Evolutionary conservation across 2,797 vertebrate species (phyloP), one percentile per base, ranked within the genome.

Genomic region (Holocentrus rufus): DNA sequence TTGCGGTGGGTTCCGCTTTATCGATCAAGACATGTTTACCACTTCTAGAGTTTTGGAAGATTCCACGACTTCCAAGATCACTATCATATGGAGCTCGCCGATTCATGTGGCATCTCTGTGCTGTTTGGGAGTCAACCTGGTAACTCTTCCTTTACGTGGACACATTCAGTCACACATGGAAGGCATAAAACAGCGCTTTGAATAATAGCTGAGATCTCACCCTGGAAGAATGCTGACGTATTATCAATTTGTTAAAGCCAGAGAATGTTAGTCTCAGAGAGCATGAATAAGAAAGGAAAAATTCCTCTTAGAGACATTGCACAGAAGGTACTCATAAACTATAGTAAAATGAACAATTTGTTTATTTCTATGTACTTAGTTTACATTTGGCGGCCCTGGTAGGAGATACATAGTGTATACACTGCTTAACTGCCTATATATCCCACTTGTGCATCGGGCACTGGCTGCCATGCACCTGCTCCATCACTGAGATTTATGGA

Each of bases 1-100:
- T 70, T 69, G 63, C 13, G 25, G 46, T 23, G 55, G 39, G 53
- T 73, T 85, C 18, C 42, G 22, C 67, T 85, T 80, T 7, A 90
- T 89, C 18, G 31, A n/a, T 36, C 50, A 27, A 76, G 85, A 83
- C 85, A 86, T 78, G 76, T 89, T 91, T 83, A 88, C 79, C 76
- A 73, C 69, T 72, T 80, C 72, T 72, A 72, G 50, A 20, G 57
- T 72, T 89, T 70, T 74, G 60, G 81, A 88, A 91, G 77, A 80
- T 83, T 65, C 62, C 55, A 27, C 2, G 25, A 27, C 4, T 27
- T 46, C 23, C 54, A 75, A 85, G 79, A 87, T 87, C 72, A 84
- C 60, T 57, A 63, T 85, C 80, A 86, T 64, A 79, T 86, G 79
- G 74, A 65, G 61, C 58, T 2, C 34, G 7, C 59, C 53, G 30